Base-by-base conservation (phyloP, 23 tunicate species). In the Ciona savignyi region DNA sequence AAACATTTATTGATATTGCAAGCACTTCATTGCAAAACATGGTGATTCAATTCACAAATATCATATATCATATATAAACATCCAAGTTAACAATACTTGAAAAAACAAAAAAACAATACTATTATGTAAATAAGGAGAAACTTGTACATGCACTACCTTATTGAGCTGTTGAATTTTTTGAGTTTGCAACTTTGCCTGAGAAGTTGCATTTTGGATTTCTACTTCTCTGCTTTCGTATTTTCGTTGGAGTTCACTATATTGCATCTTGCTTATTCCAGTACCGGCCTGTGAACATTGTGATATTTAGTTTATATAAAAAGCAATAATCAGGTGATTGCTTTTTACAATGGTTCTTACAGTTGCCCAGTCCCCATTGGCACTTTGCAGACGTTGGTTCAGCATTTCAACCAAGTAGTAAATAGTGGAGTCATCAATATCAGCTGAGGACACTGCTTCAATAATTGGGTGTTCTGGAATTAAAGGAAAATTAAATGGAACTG, bases 351-450 rank as follows among this genome's bases (percentile, higher is more conserved):
- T 9, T 33, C 82, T 77, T 68, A 77, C 82, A 34, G 64, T 67
- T 9, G 34, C 35, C 82, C 82, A 77, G 24, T 77, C 65, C 22
- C 82, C 74, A 60, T 33, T n/a, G 4, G 29, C 65, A 4, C 34
- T 33, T 29, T 77, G 68, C 56, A 42, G 15, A 15, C 56, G 56
- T 35, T 77, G 26, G 27, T 42, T 76, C 60, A 76, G 60, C n/a
- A 76, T 19, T 30, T 76, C 71, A 32, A 76, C 29, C 19, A 76
- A 35, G 27, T 22, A 27, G 3, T 32, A 24, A n/a, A 33, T 60
- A 20, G 80, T 76, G 1, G 27, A 30, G 31, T 71, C 77, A 70
- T 70, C 77, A 33, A 80, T 30, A 9, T 31, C 26, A 3, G 84
- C 71, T 26, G 42, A 31, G n/a, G 63, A 68, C 11, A 80, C 61